These are phyloP conservation scores for Idaea straminata DNA, from an alignment of 2,888 invertebrate genomes.

Conservation along the genomic window DNA sequence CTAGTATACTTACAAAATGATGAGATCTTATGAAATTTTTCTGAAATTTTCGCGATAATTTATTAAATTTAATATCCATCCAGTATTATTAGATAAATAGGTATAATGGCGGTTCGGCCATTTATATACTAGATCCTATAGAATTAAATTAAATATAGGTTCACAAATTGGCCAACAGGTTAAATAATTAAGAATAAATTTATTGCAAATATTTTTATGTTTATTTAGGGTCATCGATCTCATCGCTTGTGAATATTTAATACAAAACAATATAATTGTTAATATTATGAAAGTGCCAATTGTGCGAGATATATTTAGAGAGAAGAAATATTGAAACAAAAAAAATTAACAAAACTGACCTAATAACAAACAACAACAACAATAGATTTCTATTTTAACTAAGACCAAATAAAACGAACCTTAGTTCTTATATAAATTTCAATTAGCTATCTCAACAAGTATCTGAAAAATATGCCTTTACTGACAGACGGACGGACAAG, in stretches of 20 bases:
- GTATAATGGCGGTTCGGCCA: conserved; percentile 57
- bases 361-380: not conserved
- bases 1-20: conserved; percentile 72
- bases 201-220: conserved; percentile 11
- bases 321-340: not conserved
- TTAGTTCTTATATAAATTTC: too few relatives aligned
- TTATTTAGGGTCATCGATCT: conserved; percentile 34
- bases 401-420: too few relatives aligned
- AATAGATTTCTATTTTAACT: too few relatives aligned
- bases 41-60: conserved; percentile 72
- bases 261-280: not conserved
- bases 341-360: not conserved
- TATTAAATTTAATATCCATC: conserved; percentile 75
- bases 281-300: not conserved
- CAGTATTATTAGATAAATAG: conserved; percentile 78
- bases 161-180: conserved; percentile 56
- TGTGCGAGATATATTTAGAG: not conserved
- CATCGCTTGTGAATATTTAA: conserved; percentile 36
- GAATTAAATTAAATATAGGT: conserved; percentile 56
- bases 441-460: too few relatives aligned
- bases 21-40: conserved; percentile 74
- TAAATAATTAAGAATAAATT: conserved; percentile 23
- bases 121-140: conserved; percentile 63
- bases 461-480: too few relatives aligned
- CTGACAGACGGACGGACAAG: too few relatives aligned